Conservation (phyloP, 2,888 invertebrate genomes). For the Hyalella azteca region DNA sequence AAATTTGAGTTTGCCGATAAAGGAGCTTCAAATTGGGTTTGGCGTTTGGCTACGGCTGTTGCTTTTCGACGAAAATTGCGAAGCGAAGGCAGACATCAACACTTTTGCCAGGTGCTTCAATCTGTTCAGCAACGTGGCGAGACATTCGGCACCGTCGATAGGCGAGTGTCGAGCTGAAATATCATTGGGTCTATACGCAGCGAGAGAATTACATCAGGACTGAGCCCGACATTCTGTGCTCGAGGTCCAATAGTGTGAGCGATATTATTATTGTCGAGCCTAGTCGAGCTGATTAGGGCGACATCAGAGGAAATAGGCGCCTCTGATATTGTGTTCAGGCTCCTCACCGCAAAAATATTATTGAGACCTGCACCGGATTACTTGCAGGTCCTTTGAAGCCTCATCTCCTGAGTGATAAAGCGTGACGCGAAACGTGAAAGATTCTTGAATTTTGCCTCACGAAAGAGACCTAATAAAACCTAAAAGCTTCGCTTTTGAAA, state of each 20-base stretch:
- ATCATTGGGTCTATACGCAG: too few species aligned
- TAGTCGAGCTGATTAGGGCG: neutral
- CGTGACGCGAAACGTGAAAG: neutral
- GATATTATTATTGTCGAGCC: neutral
- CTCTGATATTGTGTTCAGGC: conserved; percentile 2
- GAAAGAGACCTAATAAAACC: too few species aligned
- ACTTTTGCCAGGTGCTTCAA: neutral
- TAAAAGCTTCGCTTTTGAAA: too few species aligned
- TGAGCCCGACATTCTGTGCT: too few species aligned
- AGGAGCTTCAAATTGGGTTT: neutral
- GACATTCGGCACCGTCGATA: too few species aligned
- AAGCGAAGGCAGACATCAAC: neutral
- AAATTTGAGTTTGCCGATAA: neutral
- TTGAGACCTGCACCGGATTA: conserved; percentile 10
- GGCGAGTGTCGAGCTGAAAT: too few species aligned
- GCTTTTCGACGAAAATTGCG: neutral
- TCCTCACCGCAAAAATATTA: conserved; percentile 1
- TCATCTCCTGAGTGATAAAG: neutral
- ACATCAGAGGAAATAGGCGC: neutral
- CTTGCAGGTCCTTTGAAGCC: conserved; percentile 5
- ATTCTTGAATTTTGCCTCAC: neutral
- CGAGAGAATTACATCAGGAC: too few species aligned
- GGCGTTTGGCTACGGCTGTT: neutral
- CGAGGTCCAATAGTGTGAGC: neutral
- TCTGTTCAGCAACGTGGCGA: neutral